These are phyloP conservation scores for Malurus alboscapulatus DNA, from an alignment of 2,113 vertebrate genomes.

Conservation along the genomic window DNA sequence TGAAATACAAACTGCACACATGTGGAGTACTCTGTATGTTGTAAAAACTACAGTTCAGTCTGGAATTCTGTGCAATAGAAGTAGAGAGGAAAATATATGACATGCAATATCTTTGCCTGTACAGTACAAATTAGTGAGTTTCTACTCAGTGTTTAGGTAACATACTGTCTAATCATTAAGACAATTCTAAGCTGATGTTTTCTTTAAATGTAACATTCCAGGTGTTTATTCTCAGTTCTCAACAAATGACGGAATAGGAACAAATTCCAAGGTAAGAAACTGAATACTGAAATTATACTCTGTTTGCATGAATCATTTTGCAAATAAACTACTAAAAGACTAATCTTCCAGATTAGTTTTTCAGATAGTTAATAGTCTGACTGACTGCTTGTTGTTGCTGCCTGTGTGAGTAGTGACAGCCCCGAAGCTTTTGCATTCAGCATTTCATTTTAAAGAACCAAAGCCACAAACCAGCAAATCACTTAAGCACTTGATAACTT, in stretches of 20 bases:
- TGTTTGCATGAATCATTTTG: constrained; percentile 32
- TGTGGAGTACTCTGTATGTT: neutral
- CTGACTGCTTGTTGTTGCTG: neutral
- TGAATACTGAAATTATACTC: constrained; percentile 30
- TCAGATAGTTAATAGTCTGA: constrained; percentile 17
- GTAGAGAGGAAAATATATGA: neutral
- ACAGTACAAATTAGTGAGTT: constrained; percentile 34
- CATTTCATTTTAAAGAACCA: neutral
- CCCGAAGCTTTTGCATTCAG: neutral
- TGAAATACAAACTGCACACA: constrained; percentile 47
- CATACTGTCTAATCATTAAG: constrained; percentile 3
- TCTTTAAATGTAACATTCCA: constrained; percentile 49
- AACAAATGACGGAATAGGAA: constrained; percentile 41
- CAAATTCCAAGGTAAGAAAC: constrained; percentile 36
- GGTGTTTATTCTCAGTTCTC: constrained; percentile 42
- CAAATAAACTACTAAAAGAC: constrained; percentile 5
- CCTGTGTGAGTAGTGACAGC: neutral
- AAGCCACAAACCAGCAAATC: neutral
- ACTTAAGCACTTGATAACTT: neutral
- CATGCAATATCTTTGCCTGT: neutral
- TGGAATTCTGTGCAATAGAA: constrained; percentile 13
- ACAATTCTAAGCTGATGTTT: constrained; percentile 13
- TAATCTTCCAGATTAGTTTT: constrained; percentile 32
- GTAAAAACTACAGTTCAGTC: neutral
- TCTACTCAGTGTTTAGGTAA: neutral